phyloP scores from a whole-genome alignment of 2,888 invertebrate genomes.

The Thera obeliscata region DNA sequence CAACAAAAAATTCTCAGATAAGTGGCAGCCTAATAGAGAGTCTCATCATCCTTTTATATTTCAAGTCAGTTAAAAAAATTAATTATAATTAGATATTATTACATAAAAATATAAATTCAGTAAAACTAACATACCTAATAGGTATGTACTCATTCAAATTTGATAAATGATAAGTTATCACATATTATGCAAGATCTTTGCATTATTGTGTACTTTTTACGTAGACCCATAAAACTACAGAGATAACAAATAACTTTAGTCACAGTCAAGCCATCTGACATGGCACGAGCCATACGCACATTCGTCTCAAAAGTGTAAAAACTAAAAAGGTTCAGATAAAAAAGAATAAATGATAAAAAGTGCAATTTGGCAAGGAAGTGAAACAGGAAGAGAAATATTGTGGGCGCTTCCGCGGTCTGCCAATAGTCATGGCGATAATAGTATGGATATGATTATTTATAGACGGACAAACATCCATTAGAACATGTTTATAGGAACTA shows the following conservation, averaged over 20 bases:
- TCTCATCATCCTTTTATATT: too few species aligned
- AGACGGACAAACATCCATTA: too few species aligned
- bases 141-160: too few species aligned
- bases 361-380: constrained; percentile 74
- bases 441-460: constrained; percentile 48
- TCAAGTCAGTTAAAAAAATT: too few species aligned
- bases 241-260: constrained; percentile 61
- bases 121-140: too few species aligned
- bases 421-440: constrained; percentile 34
- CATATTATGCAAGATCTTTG: neutral
- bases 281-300: constrained; percentile 75
- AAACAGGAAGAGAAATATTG: constrained; percentile 80
- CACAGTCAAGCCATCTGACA: constrained; percentile 58
- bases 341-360: constrained; percentile 54
- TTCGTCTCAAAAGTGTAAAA: constrained; percentile 58
- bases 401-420: constrained; percentile 78
- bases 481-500: too few species aligned
- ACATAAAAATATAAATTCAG: too few species aligned
- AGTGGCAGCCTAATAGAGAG: too few species aligned
- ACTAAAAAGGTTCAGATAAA: constrained; percentile 50
- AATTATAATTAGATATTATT: too few species aligned
- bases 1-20: too few species aligned
- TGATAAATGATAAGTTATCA: too few species aligned
- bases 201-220: neutral
- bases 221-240: constrained; percentile 38